These are phyloP conservation scores for Etheostoma perlongum DNA, from an alignment of 2,797 vertebrate species.

Conservation along the genomic window DNA sequence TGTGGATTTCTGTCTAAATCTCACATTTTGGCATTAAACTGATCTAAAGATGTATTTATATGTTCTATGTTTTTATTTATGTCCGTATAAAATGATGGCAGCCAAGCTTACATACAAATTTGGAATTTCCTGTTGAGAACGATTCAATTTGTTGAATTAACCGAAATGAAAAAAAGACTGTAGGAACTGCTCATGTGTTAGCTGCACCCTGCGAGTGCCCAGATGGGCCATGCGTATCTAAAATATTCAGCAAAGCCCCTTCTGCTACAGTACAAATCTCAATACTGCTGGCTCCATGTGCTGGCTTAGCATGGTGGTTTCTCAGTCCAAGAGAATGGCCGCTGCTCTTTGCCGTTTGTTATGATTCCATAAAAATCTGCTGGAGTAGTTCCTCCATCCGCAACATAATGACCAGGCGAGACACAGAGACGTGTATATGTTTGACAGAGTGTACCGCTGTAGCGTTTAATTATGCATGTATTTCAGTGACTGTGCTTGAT, in stretches of 20 bases:
- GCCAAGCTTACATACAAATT: constrained; percentile 35
- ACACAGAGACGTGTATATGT: constrained; percentile 43
- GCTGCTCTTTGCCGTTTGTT: constrained; percentile 66
- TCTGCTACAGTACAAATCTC: constrained; percentile 75
- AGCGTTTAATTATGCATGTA: constrained; percentile 53
- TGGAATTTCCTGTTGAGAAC: constrained; percentile 27
- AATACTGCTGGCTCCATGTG: constrained; percentile 60
- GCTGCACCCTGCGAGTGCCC: constrained; percentile 45
- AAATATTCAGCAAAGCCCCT: constrained; percentile 77
- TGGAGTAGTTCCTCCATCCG: constrained; percentile 37
- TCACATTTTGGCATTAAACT: neutral
- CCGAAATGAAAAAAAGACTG: constrained; percentile 37
- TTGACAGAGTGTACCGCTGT: constrained; percentile 32
- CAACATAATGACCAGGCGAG: constrained; percentile 65
- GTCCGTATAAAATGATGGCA: constrained; percentile 24
- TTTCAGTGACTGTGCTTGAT: constrained; percentile 38
- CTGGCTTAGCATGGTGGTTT: constrained; percentile 65
- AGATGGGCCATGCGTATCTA: constrained; percentile 70
- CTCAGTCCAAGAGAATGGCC: constrained; percentile 65
- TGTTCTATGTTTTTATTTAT: constrained; percentile 37
- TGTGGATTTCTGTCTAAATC: neutral
- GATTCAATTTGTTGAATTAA: constrained; percentile 45
- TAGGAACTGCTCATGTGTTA: constrained; percentile 42
- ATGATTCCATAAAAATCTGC: constrained; percentile 69
- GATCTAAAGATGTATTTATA: constrained; percentile 15